Evolutionary conservation across 2,888 invertebrate genomes (phyloP).

Genomic region (Andricus quercusramuli): DNA sequence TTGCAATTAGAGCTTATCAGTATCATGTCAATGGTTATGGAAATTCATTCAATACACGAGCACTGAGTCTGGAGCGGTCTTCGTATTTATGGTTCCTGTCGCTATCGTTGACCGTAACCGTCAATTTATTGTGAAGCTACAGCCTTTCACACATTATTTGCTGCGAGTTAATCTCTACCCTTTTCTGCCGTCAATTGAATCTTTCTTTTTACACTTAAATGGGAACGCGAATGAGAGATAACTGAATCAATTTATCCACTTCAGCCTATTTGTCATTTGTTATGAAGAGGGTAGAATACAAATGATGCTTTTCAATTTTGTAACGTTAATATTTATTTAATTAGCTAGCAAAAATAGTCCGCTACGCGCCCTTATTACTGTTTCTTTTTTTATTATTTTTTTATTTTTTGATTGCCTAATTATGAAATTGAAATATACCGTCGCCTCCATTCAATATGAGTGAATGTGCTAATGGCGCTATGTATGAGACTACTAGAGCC

Average conservation of each 20-base stretch:
- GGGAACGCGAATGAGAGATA: not conserved
- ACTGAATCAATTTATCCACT: not conserved
- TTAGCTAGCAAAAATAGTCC: too few relatives aligned
- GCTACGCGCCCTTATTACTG: too few relatives aligned
- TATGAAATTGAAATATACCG: too few relatives aligned
- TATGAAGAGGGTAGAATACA: too few relatives aligned
- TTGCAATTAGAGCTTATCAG: slow-evolving; percentile 34
- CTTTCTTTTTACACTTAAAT: slow-evolving; percentile 64
- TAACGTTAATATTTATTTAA: too few relatives aligned
- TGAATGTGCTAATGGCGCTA: too few relatives aligned
- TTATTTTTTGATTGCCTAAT: too few relatives aligned
- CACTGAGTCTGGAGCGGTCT: slow-evolving; percentile 3
- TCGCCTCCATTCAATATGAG: too few relatives aligned
- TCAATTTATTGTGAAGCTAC: slow-evolving; percentile 30
- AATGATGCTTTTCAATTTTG: too few relatives aligned
- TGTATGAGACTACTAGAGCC: too few relatives aligned
- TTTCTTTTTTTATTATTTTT: too few relatives aligned
- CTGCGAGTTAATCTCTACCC: slow-evolving; percentile 64
- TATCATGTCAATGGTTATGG: slow-evolving; percentile 27
- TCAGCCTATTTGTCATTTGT: too few relatives aligned
- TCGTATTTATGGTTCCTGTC: slow-evolving; percentile 57
- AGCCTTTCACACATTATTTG: slow-evolving; percentile 7
- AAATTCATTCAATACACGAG: slow-evolving; percentile 4
- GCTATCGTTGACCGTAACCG: slow-evolving; percentile 9
- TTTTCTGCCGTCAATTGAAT: slow-evolving; percentile 70